phyloP scores from a whole-genome alignment of 2,888 invertebrate species.

The Eupithecia inturbata region DNA sequence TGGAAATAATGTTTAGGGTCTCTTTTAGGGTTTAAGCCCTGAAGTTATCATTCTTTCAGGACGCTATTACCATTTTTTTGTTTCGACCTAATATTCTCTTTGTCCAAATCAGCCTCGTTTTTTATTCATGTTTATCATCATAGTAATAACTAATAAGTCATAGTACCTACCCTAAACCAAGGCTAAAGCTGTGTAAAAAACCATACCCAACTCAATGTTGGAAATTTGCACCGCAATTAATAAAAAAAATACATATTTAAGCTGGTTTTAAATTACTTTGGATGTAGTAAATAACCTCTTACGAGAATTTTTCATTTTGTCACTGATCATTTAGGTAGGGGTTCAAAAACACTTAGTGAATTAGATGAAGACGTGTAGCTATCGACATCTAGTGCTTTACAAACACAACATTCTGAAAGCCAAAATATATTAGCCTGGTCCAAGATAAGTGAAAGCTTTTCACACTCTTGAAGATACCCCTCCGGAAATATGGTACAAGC shows the following conservation, averaged over 20 bases:
- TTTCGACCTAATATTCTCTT: background rate
- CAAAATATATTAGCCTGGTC: background rate
- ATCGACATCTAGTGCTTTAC: background rate
- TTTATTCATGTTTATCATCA: background rate
- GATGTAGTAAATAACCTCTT: background rate
- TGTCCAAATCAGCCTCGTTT: background rate
- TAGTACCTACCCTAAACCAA: background rate
- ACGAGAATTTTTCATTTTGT: background rate
- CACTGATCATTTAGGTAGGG: background rate
- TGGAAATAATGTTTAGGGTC: constrained; percentile 30
- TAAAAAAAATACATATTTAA: constrained; percentile 13
- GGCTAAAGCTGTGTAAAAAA: background rate
- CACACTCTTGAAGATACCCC: background rate
- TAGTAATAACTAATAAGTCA: constrained; percentile 21
- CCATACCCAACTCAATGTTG: constrained; percentile 26
- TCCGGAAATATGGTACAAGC: constrained; percentile 20
- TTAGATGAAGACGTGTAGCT: background rate
- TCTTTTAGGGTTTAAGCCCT: constrained; percentile 23
- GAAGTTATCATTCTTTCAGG: constrained; percentile 16
- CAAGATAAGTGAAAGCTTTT: constrained; percentile 1
- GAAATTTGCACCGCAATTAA: constrained; percentile 17
- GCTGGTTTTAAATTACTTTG: background rate
- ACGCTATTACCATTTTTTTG: background rate
- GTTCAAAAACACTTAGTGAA: background rate
- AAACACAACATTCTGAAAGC: background rate